Conservation (phyloP, 2,113 vertebrate species). For the Elgaria multicarinata region DNA sequence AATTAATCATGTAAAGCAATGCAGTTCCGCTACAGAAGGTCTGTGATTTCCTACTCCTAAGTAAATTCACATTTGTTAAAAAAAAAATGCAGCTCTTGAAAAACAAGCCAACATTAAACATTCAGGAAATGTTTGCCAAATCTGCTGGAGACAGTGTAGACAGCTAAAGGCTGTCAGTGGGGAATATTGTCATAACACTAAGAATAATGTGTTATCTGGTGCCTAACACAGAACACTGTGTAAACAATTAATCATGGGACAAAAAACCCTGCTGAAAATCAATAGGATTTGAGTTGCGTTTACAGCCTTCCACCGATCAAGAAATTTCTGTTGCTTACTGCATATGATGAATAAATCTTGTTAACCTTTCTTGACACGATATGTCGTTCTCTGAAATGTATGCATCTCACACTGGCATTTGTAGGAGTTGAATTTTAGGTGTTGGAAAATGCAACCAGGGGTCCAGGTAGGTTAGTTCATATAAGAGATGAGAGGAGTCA, state of each 20-base stretch:
- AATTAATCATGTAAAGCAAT: conserved; percentile 60
- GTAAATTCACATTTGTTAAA: conserved; percentile 51
- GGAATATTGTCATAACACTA: conserved; percentile 68
- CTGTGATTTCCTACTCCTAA: conserved; percentile 35
- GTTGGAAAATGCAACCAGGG: conserved; percentile 4
- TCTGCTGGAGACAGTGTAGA: conserved; percentile 58
- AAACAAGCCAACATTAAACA: conserved; percentile 61
- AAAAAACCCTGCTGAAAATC: conserved; percentile 42
- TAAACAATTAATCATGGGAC: conserved; percentile 68
- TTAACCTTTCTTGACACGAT: conserved; percentile 14
- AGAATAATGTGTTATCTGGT: conserved; percentile 65
- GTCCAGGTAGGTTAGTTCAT: neutral
- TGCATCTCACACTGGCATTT: conserved; percentile 2
- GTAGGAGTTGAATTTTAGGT: conserved; percentile 22
- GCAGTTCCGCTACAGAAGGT: conserved; percentile 36
- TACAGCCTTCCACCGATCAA: conserved; percentile 32
- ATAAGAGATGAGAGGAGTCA: neutral
- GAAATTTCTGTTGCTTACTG: conserved; percentile 39
- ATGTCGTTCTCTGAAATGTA: conserved; percentile 34
- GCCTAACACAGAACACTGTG: conserved; percentile 55
- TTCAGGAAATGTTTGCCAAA: conserved; percentile 65
- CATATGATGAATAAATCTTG: conserved; percentile 39
- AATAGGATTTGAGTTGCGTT: conserved; percentile 37
- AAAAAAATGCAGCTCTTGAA: neutral
- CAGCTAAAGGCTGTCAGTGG: conserved; percentile 66